phyloP scores from a whole-genome alignment of 2,113 vertebrate genomes.

The Mus spicilegus region DNA sequence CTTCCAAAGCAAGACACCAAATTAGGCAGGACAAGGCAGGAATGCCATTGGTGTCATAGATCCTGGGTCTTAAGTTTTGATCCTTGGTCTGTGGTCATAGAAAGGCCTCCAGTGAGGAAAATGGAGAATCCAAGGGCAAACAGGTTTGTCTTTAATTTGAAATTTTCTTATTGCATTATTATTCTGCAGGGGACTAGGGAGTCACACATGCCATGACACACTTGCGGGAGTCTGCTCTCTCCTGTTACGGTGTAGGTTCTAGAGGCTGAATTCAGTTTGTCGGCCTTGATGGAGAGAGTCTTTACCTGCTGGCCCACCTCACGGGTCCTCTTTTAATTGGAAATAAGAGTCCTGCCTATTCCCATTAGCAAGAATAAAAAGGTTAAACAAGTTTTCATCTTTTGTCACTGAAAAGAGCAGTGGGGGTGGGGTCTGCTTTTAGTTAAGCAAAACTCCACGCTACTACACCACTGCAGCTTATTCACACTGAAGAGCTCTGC shows the following conservation, averaged over 20 bases:
- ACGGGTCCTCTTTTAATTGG: background rate
- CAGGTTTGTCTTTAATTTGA: background rate
- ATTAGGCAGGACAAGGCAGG: background rate
- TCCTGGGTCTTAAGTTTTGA: background rate
- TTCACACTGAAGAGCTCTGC: background rate
- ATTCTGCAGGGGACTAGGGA: too few relatives aligned
- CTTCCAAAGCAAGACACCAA: conserved; percentile 1
- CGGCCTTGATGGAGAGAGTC: background rate
- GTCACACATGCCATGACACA: too few relatives aligned
- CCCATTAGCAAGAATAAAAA: background rate
- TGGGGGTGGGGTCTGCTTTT: background rate
- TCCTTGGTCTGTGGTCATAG: background rate
- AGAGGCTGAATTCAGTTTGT: background rate
- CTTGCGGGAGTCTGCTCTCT: too few relatives aligned
- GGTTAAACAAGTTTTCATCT: background rate
- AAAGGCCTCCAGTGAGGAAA: background rate
- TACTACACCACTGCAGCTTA: background rate
- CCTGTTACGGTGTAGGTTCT: background rate
- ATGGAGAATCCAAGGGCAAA: background rate
- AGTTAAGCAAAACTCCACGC: background rate
- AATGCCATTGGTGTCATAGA: background rate
- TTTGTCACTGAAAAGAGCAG: background rate
- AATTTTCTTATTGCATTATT: background rate
- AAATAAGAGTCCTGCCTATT: conserved; percentile 3
- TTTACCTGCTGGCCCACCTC: background rate